A percentile compares a stretch with the other conserved stretches of the same genome.
Conservation (phyloP, 2,113 vertebrate genomes). For the Chaetorhynchus papuensis region DNA sequence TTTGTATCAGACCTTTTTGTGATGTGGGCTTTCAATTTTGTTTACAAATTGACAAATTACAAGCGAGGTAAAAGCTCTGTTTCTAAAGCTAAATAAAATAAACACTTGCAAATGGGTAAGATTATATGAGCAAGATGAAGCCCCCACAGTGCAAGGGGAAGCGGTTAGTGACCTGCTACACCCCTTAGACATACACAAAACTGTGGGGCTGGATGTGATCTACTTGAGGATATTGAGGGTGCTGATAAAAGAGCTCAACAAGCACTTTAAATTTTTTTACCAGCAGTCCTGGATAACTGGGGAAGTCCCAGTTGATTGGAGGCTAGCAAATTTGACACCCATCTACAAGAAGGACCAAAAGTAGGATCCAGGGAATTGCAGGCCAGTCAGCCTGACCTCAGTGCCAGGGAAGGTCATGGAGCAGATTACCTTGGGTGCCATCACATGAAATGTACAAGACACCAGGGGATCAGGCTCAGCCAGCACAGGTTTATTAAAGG, state of each 20-base stretch:
- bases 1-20: background rate
- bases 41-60: background rate
- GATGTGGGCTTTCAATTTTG: background rate
- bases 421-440: background rate
- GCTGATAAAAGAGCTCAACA: background rate
- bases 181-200: background rate
- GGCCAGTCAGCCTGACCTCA: background rate
- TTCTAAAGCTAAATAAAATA: background rate
- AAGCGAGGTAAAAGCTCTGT: background rate
- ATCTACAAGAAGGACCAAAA: background rate
- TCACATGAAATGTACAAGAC: background rate
- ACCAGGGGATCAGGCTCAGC: background rate
- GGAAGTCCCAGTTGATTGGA: background rate
- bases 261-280: background rate
- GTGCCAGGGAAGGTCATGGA: background rate
- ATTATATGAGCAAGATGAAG: background rate
- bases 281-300: background rate
- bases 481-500: background rate
- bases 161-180: background rate
- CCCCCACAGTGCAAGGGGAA: background rate
- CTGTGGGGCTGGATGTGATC: background rate
- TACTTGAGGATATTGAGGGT: background rate
- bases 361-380: background rate
- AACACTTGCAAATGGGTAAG: background rate
- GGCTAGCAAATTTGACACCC: background rate